Evolutionary conservation across 2,797 vertebrate species (phyloP).

Genomic region (Hephaestus fuliginosus): DNA sequence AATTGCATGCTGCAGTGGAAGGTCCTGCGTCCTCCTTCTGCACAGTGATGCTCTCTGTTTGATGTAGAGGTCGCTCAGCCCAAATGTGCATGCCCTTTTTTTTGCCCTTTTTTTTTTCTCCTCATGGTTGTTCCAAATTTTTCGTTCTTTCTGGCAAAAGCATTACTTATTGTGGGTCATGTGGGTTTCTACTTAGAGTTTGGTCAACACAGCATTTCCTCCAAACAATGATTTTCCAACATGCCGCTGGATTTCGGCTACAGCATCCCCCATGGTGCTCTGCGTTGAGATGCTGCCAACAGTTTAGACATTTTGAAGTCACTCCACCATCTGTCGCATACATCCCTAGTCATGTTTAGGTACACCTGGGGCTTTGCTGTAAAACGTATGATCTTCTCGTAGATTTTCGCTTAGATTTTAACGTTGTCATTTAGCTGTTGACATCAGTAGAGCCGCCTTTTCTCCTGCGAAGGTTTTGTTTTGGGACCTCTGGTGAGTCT

Average conservation of each 20-base stretch:
- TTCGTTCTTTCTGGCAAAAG: slow-evolving; percentile 61
- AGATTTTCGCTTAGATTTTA: not conserved
- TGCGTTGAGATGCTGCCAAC: slow-evolving; percentile 42
- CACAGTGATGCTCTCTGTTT: slow-evolving; percentile 38
- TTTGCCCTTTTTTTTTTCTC: slow-evolving; percentile 18
- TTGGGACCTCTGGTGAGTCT: not conserved
- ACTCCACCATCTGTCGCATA: slow-evolving; percentile 38
- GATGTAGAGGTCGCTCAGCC: slow-evolving; percentile 38
- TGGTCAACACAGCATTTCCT: slow-evolving; percentile 51
- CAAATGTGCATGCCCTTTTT: slow-evolving; percentile 31
- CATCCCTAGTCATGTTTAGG: not conserved
- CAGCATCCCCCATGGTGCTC: slow-evolving; percentile 27
- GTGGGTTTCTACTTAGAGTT: slow-evolving; percentile 67
- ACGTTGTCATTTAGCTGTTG: not conserved
- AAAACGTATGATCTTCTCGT: not conserved
- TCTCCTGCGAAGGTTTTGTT: not conserved
- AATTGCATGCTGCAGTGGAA: slow-evolving; percentile 50
- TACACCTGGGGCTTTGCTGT: not conserved
- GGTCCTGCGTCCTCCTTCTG: slow-evolving; percentile 35
- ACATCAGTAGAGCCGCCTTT: not conserved
- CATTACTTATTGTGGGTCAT: slow-evolving; percentile 54
- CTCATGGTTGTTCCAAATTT: slow-evolving; percentile 23
- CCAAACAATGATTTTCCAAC: slow-evolving; percentile 51
- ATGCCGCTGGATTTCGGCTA: slow-evolving; percentile 42
- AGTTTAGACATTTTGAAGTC: slow-evolving; percentile 50